phyloP scores from a whole-genome alignment of 2,797 vertebrate genomes.

The Alca torda region DNA sequence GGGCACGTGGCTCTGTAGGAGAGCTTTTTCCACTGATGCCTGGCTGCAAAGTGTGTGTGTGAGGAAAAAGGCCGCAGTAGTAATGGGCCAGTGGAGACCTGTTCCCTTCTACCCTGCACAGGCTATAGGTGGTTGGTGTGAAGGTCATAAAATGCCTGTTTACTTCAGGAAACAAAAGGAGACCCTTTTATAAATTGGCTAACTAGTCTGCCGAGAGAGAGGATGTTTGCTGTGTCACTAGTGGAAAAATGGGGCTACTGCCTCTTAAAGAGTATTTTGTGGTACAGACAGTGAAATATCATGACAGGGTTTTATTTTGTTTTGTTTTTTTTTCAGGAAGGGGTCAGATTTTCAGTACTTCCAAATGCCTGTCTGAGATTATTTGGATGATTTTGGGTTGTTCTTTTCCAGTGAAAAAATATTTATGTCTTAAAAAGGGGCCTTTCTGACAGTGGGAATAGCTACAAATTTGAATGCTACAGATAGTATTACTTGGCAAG shows the following conservation, averaged over 20 bases:
- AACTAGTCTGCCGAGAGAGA: neutral
- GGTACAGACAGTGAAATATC: neutral
- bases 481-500: accelerated
- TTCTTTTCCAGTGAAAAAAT: neutral
- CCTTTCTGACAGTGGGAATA: neutral
- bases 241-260: neutral
- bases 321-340: neutral
- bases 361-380: neutral
- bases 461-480: neutral
- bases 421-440: neutral
- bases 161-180: neutral
- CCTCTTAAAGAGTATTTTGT: neutral
- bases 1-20: neutral
- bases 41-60: neutral
- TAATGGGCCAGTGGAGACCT: neutral
- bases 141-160: neutral
- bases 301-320: neutral
- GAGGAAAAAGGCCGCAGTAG: neutral
- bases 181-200: neutral
- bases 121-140: neutral
- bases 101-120: neutral
- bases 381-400: neutral
- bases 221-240: neutral
- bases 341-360: neutral
- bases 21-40: neutral